Base-by-base conservation (phyloP, 2,888 invertebrate species). In the Bhutanitis thaidina region DNA sequence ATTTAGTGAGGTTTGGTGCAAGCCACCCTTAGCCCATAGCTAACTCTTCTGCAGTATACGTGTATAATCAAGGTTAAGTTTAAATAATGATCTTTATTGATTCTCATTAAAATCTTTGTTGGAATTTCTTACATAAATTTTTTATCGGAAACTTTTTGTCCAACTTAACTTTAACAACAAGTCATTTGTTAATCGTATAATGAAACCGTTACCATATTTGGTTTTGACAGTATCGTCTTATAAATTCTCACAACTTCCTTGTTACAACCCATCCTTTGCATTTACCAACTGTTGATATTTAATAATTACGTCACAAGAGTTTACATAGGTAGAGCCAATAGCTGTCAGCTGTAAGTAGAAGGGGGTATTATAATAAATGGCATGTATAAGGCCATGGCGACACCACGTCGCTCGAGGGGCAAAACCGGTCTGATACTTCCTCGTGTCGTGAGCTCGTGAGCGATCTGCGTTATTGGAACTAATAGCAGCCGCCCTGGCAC, bases 381-480 rank as follows among this genome's bases (percentile, higher is more conserved):
- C 71, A 73, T 74, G 74, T 74, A 68, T 74, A 68, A 72, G 66
- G 70, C 61, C 62, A 64, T 64, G 77, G 75, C 76, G 78, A 77
- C 79, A 74, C 65, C 53, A 61, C 67, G 72, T 64, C 71, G 71
- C 61, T 62, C 57, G 63, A 63, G 65, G 61, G 61, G 60, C 59
- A 64, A 62, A 79, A 83, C 84, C 81, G 83, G 84, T 83, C 71
- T 62, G 61, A 49, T 54, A 77, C 77, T 83, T 83, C 81, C 82
- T 83, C 69, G 74, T 78, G 72, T 61, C 59, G 57, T 54, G 58
- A 73, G 64, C 69, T 61, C 59, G 57, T 54, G 58, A 73, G 64
- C 69, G 71, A 76, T 78, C 75, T 64, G 72, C 72, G 70, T 75
- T 79, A 77, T 80, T 77, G 76, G 72, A 74, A 74, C 75, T 74